Base-by-base conservation (phyloP, 2,888 invertebrate genomes). In the Drosophila affinis region DNA sequence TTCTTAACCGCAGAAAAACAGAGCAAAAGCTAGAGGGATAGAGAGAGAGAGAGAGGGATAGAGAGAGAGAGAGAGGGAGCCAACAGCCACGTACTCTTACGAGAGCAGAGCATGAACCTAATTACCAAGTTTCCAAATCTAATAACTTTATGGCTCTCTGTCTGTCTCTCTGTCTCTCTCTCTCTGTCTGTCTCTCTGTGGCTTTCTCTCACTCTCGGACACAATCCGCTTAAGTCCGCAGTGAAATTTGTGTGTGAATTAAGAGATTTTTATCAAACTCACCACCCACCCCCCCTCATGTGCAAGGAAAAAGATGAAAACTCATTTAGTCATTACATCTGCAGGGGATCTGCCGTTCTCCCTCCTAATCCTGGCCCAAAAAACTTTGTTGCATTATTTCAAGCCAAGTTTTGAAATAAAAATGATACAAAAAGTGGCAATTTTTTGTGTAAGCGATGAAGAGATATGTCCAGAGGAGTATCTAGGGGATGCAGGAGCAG, bases 201-300 rank as follows among this genome's bases (percentile, higher is more conserved):
- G 39, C 52, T 57, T 76, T 77, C 52, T 46, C 48, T 17, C 17
- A 9, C 21, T 32, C 10, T 24, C 39, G 57, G 53, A 55, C 47
- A 48, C 68, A 86, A 83, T 84, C 86, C 71, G 81, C 77, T 86
- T 81, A 75, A 68, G 71, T 60, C n/a, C 7, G 59, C 60, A 59
- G 44, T 74, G 60, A 71, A 77, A 79, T 67, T 86, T 73, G n/a
- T 74, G 76, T 76, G 67, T 55, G 84, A 88, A 86, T 85, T 88
- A 88, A 88, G 68, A 76, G 76, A 79, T 88, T 88, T 68, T 68
- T 69, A 62, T 59, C 62, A 62, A 46, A 53, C 67, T 3, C n/a
- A 14, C 39, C 39, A 12, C 4, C 14, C 12, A 10, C 32, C 10
- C 6, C 39, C 6, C 7, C 39, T n/a, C n/a, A 39, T 63, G 44